Conservation (phyloP, 2,113 vertebrate species). For the Platichthys flesus region DNA sequence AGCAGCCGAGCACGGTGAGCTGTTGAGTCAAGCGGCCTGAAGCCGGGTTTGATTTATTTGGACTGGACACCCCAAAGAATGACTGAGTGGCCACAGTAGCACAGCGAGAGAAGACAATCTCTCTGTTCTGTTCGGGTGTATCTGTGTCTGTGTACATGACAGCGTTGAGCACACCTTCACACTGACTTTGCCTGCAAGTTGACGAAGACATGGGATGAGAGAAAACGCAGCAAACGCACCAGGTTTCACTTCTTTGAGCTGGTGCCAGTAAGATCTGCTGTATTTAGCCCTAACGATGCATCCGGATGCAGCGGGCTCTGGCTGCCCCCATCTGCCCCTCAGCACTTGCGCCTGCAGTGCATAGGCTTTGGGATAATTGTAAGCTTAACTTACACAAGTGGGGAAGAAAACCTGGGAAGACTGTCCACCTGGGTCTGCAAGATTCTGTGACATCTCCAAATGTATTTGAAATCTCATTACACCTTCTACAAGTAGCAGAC, state of each 20-base stretch:
- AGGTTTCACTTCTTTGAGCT: conserved; percentile 42
- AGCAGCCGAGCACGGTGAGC: conserved; percentile 93
- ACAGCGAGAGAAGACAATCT: conserved; percentile 75
- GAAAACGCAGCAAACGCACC: conserved; percentile 20
- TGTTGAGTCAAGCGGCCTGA: conserved; percentile 82
- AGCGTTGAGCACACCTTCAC: conserved; percentile 46
- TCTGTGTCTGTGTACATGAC: conserved; percentile 68
- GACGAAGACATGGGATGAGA: conserved; percentile 40
- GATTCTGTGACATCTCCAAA: conserved; percentile 70
- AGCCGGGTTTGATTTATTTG: conserved; percentile 32
- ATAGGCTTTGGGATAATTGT: conserved; percentile 68
- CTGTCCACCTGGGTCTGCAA: conserved; percentile 55
- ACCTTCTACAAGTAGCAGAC: conserved; percentile 69
- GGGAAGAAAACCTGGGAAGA: conserved; percentile 52
- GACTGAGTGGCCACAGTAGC: conserved; percentile 62
- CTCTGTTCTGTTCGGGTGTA: conserved; percentile 67
- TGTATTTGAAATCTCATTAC: conserved; percentile 73
- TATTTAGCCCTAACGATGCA: conserved; percentile 55
- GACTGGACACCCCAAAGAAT: conserved; percentile 60
- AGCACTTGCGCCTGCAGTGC: conserved; percentile 69
- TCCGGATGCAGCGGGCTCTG: conserved; percentile 59
- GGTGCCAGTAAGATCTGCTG: conserved; percentile 53
- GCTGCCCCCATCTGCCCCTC: conserved; percentile 67
- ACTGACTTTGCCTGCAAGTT: conserved; percentile 41
- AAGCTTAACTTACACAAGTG: conserved; percentile 53